Conservation (phyloP, 2,113 vertebrate species). For the Vulpes ferrilata region DNA sequence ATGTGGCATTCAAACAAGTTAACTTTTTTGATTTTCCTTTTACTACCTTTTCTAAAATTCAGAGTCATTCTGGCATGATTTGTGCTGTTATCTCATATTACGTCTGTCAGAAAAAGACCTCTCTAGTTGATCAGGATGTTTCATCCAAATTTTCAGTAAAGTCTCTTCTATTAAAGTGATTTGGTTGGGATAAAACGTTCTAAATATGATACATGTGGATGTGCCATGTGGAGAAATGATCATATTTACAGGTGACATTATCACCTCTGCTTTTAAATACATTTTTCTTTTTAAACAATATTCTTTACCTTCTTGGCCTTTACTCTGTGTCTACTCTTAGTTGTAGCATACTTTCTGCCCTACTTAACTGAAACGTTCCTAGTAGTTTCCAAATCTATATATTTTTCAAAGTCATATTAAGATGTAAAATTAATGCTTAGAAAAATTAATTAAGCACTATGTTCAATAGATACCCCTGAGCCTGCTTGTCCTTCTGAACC, state of each 20-base stretch:
- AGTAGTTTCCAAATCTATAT: background rate
- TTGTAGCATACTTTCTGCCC: background rate
- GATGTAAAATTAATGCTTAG: background rate
- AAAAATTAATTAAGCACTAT: background rate
- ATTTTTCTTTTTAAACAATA: background rate
- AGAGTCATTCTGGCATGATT: background rate
- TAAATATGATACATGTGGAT: background rate
- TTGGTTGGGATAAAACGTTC: background rate
- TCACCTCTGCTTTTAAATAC: background rate
- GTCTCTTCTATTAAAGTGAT: background rate
- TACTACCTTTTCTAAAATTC: background rate
- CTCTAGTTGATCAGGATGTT: background rate
- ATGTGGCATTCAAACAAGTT: background rate
- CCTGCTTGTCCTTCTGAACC: background rate
- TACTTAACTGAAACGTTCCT: background rate
- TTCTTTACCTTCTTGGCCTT: background rate
- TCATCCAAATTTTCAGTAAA: background rate
- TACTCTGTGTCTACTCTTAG: background rate
- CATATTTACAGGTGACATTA: background rate
- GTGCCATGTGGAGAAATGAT: background rate
- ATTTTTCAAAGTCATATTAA: constrained; percentile 9
- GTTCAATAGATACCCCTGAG: background rate
- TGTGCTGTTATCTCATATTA: background rate
- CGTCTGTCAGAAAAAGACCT: background rate
- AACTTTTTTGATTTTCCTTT: background rate